Conservation (phyloP, 2,113 vertebrate species). For the Urocolius indicus region DNA sequence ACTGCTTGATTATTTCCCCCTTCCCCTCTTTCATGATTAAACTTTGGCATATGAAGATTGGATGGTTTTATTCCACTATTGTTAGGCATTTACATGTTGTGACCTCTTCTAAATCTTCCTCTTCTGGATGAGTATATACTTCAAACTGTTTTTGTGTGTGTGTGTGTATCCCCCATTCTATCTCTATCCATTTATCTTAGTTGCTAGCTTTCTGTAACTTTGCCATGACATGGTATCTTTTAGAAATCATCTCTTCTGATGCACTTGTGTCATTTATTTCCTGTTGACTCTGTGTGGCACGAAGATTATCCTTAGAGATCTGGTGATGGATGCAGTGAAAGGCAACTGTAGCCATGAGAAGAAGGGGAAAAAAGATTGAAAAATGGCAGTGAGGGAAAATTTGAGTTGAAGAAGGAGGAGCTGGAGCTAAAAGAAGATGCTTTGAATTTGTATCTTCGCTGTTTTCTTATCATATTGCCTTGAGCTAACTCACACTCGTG, state of each 20-base stretch:
- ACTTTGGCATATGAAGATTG: rapidly evolving
- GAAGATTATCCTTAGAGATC: not conserved
- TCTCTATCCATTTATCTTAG: not conserved
- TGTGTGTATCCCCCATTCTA: not conserved
- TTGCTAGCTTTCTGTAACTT: not conserved
- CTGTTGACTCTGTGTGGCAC: not conserved
- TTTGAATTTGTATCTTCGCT: not conserved
- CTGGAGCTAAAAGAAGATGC: not conserved
- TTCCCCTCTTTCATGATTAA: not conserved
- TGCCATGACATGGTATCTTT: not conserved
- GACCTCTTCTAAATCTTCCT: not conserved
- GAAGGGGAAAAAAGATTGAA: not conserved
- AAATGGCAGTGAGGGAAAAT: not conserved
- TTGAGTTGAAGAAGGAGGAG: not conserved
- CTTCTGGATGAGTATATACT: not conserved
- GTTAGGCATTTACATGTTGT: not conserved
- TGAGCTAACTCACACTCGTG: not conserved
- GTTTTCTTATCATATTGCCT: not conserved
- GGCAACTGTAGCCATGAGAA: not conserved
- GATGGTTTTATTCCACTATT: not conserved
- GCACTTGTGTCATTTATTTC: not conserved
- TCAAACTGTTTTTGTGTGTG: not conserved
- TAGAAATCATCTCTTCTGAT: not conserved
- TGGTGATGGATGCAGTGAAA: not conserved
- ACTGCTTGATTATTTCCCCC: not conserved